These are phyloP conservation scores for Pangasius djambal DNA, from an alignment of 2,797 vertebrate species.

Conservation along the genomic window DNA sequence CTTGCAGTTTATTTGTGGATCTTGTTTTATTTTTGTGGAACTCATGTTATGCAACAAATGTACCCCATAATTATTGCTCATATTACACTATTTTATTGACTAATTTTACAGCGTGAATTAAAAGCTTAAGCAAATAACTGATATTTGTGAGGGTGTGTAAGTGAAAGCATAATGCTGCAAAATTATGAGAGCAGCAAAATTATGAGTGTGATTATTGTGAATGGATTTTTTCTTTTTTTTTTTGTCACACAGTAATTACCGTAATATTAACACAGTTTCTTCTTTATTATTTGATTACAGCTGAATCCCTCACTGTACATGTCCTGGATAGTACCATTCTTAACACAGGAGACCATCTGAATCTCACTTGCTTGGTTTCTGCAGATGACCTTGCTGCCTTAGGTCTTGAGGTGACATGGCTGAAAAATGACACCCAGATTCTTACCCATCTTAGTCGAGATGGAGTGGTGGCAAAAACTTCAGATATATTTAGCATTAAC, in stretches of 20 bases:
- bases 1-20: background rate
- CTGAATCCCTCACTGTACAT: constrained; percentile 77
- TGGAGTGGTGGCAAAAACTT: constrained; percentile 78
- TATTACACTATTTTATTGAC: background rate
- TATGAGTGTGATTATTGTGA: background rate
- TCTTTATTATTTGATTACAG: constrained; percentile 59
- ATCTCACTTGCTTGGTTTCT: constrained; percentile 82
- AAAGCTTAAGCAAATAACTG: background rate
- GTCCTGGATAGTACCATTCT: constrained; percentile 73
- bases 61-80: background rate
- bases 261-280: background rate
- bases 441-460: constrained; percentile 80
- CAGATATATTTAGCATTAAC: constrained; percentile 74
- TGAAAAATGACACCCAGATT: constrained; percentile 73
- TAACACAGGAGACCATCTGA: constrained; percentile 77
- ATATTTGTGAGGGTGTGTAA: background rate
- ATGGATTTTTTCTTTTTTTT: background rate
- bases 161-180: background rate
- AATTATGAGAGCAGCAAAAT: background rate
- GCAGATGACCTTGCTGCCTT: constrained; percentile 76
- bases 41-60: background rate
- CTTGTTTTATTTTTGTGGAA: background rate
- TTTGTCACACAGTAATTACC: background rate
- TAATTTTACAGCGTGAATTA: background rate
- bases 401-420: constrained; percentile 85